Evolutionary conservation across 2,888 invertebrate genomes (phyloP).

Genomic region (Nemapogon koenigi): DNA sequence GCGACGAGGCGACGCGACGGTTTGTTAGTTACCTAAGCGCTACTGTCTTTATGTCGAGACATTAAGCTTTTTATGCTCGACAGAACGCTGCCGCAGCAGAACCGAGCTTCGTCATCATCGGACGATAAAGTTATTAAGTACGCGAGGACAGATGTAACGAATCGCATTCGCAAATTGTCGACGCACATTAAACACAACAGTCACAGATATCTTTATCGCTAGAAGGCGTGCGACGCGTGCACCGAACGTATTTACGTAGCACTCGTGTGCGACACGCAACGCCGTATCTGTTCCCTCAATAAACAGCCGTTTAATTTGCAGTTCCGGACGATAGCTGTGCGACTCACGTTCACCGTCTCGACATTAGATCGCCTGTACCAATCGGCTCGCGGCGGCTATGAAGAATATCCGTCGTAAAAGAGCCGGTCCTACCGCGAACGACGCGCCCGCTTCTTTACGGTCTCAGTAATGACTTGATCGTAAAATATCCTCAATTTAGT

Average conservation of each 20-base stretch:
- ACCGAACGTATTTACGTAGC: neutral
- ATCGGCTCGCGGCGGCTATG: conserved; percentile 31
- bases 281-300: conserved; percentile 25
- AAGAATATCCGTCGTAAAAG: conserved; percentile 42
- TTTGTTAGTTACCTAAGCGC: conserved; percentile 40
- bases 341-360: conserved; percentile 25
- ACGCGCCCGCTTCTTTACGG: conserved; percentile 32
- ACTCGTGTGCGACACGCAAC: neutral
- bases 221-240: neutral
- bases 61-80: conserved; percentile 29
- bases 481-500: conserved; percentile 60
- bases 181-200: conserved; percentile 48
- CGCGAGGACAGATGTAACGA: conserved; percentile 38
- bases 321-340: conserved; percentile 31
- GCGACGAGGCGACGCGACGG: conserved; percentile 23
- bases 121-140: conserved; percentile 45
- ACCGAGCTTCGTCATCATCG: conserved; percentile 28
- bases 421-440: conserved; percentile 26
- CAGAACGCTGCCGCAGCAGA: conserved; percentile 16
- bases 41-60: conserved; percentile 25
- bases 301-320: conserved; percentile 43
- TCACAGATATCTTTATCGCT: neutral
- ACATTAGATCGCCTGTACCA: conserved; percentile 7
- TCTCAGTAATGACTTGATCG: conserved; percentile 42
- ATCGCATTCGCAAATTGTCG: conserved; percentile 45